These are phyloP conservation scores for Mesochorus sp. DNA, from an alignment of 2,888 invertebrate species.

Conservation along the genomic window DNA sequence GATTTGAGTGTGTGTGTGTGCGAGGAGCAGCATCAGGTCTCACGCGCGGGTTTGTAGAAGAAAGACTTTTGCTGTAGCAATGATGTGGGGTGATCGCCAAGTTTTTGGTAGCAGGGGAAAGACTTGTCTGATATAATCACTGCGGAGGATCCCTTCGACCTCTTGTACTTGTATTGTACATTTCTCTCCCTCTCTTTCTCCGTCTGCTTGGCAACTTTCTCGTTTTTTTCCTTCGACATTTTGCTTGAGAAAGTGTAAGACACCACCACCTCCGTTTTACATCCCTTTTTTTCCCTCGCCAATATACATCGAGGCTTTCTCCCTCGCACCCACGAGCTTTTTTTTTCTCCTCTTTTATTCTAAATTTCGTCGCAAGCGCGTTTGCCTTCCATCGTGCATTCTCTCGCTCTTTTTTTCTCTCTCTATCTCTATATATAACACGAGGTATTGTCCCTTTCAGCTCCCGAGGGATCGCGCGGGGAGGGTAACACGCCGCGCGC, in stretches of 20 bases:
- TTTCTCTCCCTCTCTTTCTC: constrained; percentile 34
- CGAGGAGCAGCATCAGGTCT: too few species aligned
- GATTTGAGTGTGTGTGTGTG: constrained; percentile 17
- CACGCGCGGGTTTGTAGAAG: constrained; percentile 16
- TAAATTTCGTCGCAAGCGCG: constrained; percentile 64
- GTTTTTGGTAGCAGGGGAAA: constrained; percentile 71
- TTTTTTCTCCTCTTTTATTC: constrained; percentile 43
- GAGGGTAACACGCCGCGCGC: constrained; percentile 75
- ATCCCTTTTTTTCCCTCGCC: not conserved
- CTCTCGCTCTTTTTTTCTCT: not conserved
- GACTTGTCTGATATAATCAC: constrained; percentile 79
- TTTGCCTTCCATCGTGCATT: constrained; percentile 58
- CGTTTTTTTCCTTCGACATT: constrained; percentile 46
- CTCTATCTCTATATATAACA: constrained; percentile 39
- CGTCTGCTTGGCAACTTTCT: constrained; percentile 48
- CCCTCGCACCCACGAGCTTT: constrained; percentile 50
- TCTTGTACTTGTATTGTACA: constrained; percentile 55
- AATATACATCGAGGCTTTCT: constrained; percentile 49
- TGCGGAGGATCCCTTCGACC: constrained; percentile 66
- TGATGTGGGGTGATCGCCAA: constrained; percentile 66
- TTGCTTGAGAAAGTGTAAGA: constrained; percentile 40
- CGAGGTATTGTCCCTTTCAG: constrained; percentile 79
- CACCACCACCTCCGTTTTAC: not conserved
- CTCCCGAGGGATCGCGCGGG: constrained; percentile 76
- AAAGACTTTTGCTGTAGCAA: constrained; percentile 24